Evolutionary conservation across 1,140 invertebrate genomes (phyloP), one percentile per base, ranked within the genome.

Genomic region (Drosophila pseudoobscura): DNA sequence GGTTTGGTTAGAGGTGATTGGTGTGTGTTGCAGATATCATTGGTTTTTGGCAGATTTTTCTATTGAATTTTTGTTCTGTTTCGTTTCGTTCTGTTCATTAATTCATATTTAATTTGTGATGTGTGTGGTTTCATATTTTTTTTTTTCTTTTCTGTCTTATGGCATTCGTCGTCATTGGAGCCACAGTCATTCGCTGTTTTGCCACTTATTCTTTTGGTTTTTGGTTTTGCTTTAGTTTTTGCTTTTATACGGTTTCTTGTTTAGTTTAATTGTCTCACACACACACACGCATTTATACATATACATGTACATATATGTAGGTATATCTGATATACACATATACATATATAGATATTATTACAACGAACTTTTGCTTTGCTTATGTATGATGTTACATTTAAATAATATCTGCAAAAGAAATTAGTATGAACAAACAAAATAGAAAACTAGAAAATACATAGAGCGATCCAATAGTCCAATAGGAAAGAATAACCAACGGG

Each of bases 391-490:
- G 76, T 88, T 79, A 82, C 75, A 73, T 87, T 90, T 90, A 90
- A 90, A 87, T 90, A 90, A 90, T 87, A 90, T 90, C 87, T 90
- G 87, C 72, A 90, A 90, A 83, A 90, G 78, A 90, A 90, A 79
- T 79, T 78, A 79, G 87, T 85, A 79, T 75, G 78, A 75, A 87
- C 68, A 82, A 74, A 88, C 55, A 54, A 82, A 58, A 79, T 61
- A 63, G 53, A 75, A 75, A 68, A 57, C 24, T 59, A 57, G 71
- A 72, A 66, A 47, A 29, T 6, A 26, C 39, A 45, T 47, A 50
- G 58, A 72, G 60, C 46, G 39, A 39, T 56, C 61, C 46, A 74
- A 60, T 24, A 60, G 45, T 39, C 59, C n/a, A n/a, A n/a, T n/a
- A 52, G 52, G 39, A 29, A 45, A 46, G 65, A 57, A 68, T 57